Evolutionary conservation across 2,888 invertebrate genomes (phyloP).

Genomic region (Acanthosepion esculentum): DNA sequence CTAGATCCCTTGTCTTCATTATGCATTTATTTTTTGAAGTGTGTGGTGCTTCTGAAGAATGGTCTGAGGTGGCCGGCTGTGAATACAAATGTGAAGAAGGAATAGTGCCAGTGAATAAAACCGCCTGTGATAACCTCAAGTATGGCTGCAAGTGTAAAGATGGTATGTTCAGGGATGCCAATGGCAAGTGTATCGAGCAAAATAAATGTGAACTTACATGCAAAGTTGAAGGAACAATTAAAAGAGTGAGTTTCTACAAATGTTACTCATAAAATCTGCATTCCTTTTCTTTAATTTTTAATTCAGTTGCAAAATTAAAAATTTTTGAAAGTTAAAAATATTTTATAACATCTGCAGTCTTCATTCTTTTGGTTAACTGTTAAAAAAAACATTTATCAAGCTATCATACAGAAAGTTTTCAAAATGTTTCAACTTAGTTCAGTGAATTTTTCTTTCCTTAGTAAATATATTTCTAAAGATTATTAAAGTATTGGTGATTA

Average conservation of each 20-base stretch:
- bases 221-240: slow-evolving; percentile 48
- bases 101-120: background rate
- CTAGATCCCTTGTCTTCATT: background rate
- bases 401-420: too few relatives aligned
- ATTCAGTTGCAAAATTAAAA: too few relatives aligned
- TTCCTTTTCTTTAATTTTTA: too few relatives aligned
- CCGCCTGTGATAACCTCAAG: slow-evolving; percentile 41
- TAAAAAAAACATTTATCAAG: too few relatives aligned
- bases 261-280: too few relatives aligned
- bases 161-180: slow-evolving; percentile 50
- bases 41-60: background rate
- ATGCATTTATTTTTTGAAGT: background rate
- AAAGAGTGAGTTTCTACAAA: slow-evolving; percentile 39
- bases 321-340: too few relatives aligned
- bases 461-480: too few relatives aligned
- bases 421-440: too few relatives aligned
- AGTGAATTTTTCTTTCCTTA: too few relatives aligned
- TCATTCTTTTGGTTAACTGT: too few relatives aligned
- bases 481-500: too few relatives aligned
- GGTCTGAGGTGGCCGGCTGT: background rate
- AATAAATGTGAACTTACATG: slow-evolving; percentile 52
- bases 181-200: slow-evolving; percentile 51
- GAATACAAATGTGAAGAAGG: background rate
- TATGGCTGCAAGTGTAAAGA: slow-evolving; percentile 54
- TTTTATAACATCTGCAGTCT: too few relatives aligned